Percentiles rank a stretch among this genome's conserved stretches.
phyloP scores from a whole-genome alignment of 2,888 invertebrate genomes.

The Drosophila maculinotata region DNA sequence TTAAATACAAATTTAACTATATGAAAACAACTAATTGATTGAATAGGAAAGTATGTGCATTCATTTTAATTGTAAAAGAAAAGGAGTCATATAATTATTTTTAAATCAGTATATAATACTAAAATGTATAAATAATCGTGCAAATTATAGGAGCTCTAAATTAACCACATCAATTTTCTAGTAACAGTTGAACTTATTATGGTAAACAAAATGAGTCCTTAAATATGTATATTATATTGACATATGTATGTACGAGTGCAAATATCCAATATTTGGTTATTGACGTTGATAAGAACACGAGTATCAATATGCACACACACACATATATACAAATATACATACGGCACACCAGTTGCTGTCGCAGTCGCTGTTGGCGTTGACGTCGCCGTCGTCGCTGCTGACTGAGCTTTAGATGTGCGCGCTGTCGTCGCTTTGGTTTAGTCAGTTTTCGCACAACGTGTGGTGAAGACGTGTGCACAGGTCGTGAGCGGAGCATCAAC shows the following conservation, averaged over 20 bases:
- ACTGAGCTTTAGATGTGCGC: conserved; percentile 47
- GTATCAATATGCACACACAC: neutral
- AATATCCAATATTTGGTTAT: conserved; percentile 11
- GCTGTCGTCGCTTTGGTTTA: conserved; percentile 39
- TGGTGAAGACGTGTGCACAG: conserved; percentile 46
- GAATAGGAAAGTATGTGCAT: too few species aligned
- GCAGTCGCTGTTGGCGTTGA: neutral
- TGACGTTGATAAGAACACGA: conserved; percentile 21
- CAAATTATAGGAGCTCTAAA: too few species aligned
- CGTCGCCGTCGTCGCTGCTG: conserved; percentile 25
- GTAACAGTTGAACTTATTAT: too few species aligned
- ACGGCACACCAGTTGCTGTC: conserved; percentile 26
- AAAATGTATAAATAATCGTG: too few species aligned
- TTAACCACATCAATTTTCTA: too few species aligned
- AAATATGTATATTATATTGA: too few species aligned
- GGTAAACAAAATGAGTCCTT: too few species aligned
- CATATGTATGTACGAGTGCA: neutral
- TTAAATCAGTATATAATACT: too few species aligned
- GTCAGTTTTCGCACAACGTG: conserved; percentile 53
- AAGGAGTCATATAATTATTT: too few species aligned
- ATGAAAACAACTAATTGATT: too few species aligned
- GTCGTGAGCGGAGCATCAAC: conserved; percentile 8
- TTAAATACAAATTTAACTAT: too few species aligned
- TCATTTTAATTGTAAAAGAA: too few species aligned
- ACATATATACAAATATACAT: neutral